These are phyloP conservation scores for Peromyscus californicus DNA, from an alignment of 2,113 vertebrate genomes.

Conservation along the genomic window DNA sequence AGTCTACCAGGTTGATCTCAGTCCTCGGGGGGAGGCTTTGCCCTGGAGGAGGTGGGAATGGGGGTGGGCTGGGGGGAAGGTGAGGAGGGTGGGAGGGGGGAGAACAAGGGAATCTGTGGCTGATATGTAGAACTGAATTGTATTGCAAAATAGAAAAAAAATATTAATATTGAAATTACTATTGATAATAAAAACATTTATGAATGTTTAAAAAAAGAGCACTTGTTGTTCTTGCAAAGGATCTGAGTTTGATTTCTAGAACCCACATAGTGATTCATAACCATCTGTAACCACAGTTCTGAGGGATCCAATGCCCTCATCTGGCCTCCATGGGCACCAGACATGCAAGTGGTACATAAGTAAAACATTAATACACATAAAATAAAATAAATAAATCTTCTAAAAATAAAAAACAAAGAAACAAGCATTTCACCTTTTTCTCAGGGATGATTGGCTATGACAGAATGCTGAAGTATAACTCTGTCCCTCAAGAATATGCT, in stretches of 20 bases:
- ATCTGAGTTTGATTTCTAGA: neutral
- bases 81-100: too few species aligned
- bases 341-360: neutral
- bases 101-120: too few species aligned
- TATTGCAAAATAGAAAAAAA: too few species aligned
- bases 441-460: neutral
- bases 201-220: too few species aligned
- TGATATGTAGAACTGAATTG: too few species aligned
- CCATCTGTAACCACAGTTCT: neutral
- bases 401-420: conserved; percentile 5
- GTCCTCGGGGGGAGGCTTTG: too few species aligned
- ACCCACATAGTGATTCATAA: neutral
- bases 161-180: too few species aligned
- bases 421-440: neutral
- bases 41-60: too few species aligned
- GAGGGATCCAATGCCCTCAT: neutral
- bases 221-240: neutral
- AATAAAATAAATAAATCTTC: neutral
- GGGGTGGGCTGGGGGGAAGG: too few species aligned
- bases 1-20: too few species aligned
- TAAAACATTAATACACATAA: neutral
- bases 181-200: too few species aligned
- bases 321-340: neutral
- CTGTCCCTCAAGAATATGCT: neutral
- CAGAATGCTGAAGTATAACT: neutral